These are phyloP conservation scores for Colistium nudipinnis DNA, from an alignment of 2,113 vertebrate genomes.

Conservation along the genomic window DNA sequence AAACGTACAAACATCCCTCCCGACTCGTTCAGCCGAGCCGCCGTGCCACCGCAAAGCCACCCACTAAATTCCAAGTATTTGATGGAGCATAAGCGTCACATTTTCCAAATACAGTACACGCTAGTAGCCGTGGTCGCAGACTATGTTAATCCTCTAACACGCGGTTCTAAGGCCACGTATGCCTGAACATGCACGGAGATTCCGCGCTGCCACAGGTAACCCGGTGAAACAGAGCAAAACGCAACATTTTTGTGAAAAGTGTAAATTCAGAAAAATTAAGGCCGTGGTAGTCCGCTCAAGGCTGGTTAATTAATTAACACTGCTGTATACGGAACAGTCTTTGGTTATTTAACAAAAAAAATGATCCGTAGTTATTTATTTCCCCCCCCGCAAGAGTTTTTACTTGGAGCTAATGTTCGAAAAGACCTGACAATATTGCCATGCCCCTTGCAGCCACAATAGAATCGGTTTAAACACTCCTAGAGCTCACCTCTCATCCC, in stretches of 20 bases:
- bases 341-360: neutral
- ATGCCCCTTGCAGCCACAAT: neutral
- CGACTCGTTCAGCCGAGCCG: neutral
- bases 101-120: conserved; percentile 41
- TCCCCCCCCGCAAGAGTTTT: conserved; percentile 1
- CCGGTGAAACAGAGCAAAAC: too few species aligned
- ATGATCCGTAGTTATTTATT: too few species aligned
- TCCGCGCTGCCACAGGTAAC: neutral
- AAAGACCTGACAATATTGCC: neutral
- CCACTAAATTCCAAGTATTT: conserved; percentile 50
- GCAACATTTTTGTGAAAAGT: too few species aligned
- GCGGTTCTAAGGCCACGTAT: conserved; percentile 7
- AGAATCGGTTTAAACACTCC: conserved; percentile 59
- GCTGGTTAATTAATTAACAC: too few species aligned
- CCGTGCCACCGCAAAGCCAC: conserved; percentile 34
- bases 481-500: neutral
- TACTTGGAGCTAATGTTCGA: neutral
- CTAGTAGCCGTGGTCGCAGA: conserved; percentile 17
- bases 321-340: neutral
- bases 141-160: conserved; percentile 21
- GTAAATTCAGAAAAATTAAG: too few species aligned
- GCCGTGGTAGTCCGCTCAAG: too few species aligned
- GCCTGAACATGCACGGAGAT: conserved; percentile 7
- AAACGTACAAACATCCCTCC: conserved; percentile 32
- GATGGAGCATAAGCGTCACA: conserved; percentile 41